Evolutionary conservation across 1,140 invertebrate species (phyloP).

Genomic region (Bombus cullumanus): DNA sequence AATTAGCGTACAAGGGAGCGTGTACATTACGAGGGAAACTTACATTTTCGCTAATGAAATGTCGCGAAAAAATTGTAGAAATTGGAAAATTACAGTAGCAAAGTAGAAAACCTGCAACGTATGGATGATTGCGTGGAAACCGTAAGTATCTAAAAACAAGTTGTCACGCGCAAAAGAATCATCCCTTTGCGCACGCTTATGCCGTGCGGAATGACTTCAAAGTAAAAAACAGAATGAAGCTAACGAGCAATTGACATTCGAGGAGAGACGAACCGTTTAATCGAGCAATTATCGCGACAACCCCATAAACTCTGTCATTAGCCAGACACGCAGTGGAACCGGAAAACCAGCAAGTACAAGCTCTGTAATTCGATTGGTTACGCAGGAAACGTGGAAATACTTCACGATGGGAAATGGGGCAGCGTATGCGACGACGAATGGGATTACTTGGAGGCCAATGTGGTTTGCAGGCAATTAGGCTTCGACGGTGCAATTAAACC

Average conservation of each 20-base stretch:
- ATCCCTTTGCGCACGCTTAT: no score
- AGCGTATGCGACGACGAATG: slow-evolving; percentile 96
- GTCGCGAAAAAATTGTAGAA: no score
- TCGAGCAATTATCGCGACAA: slow-evolving; percentile 13
- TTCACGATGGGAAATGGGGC: slow-evolving; percentile 93
- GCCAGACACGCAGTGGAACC: neutral
- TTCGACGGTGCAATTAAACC: slow-evolving; percentile 84
- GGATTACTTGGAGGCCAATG: slow-evolving; percentile 90
- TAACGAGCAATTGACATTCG: neutral
- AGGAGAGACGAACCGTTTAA: neutral
- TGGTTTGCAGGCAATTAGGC: slow-evolving; percentile 92
- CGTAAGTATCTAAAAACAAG: no score
- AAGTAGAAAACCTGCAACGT: no score
- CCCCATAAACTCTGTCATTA: slow-evolving; percentile 6
- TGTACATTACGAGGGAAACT: no score
- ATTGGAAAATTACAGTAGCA: no score
- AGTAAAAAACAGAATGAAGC: neutral
- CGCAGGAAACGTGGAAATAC: slow-evolving; percentile 94
- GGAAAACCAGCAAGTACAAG: slow-evolving; percentile 30
- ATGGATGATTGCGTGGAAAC: no score
- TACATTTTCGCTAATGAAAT: no score
- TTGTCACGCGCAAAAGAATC: no score
- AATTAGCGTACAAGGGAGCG: no score
- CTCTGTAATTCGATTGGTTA: slow-evolving; percentile 57
- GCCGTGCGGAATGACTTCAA: neutral